phyloP scores from a whole-genome alignment of 2,888 invertebrate genomes.

The Timandra comae region DNA sequence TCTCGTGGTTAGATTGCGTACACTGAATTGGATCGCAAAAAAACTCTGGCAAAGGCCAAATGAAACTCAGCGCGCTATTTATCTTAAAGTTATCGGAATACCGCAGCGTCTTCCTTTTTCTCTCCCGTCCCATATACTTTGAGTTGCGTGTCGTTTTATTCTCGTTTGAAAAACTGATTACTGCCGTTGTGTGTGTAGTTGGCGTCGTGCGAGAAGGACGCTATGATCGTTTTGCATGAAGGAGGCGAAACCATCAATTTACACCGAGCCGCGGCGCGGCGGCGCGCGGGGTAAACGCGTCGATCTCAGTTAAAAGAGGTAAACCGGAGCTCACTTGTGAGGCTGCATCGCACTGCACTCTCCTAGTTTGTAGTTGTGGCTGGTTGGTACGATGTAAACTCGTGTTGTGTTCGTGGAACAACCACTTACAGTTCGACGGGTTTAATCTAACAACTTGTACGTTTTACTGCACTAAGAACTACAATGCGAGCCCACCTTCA shows the following conservation, averaged over 20 bases:
- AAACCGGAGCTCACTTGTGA: conserved; percentile 40
- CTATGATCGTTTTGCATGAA: conserved; percentile 68
- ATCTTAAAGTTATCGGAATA: conserved; percentile 71
- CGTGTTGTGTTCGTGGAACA: conserved; percentile 38
- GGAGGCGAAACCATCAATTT: conserved; percentile 72
- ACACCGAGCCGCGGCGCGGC: conserved; percentile 44
- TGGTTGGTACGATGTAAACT: conserved; percentile 36
- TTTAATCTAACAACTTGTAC: conserved; percentile 21
- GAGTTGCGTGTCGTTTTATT: conserved; percentile 55
- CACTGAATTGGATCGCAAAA: conserved; percentile 46
- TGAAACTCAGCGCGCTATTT: conserved; percentile 66
- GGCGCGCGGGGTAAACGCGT: conserved; percentile 51
- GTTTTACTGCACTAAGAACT: conserved; percentile 20
- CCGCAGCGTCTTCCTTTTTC: conserved; percentile 58
- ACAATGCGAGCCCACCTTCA: conserved; percentile 10
- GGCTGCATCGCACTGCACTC: conserved; percentile 39
- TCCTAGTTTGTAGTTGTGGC: conserved; percentile 28
- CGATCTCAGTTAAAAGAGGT: conserved; percentile 48
- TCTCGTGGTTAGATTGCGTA: conserved; percentile 42
- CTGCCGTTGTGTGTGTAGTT: conserved; percentile 43
- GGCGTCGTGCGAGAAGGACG: conserved; percentile 60
- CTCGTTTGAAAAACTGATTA: conserved; percentile 69
- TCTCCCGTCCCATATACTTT: conserved; percentile 58
- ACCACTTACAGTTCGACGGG: conserved; percentile 25
- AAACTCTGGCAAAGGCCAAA: conserved; percentile 51